Base-by-base conservation (phyloP, 2,888 invertebrate species). In the Phyto melanocephala region DNA sequence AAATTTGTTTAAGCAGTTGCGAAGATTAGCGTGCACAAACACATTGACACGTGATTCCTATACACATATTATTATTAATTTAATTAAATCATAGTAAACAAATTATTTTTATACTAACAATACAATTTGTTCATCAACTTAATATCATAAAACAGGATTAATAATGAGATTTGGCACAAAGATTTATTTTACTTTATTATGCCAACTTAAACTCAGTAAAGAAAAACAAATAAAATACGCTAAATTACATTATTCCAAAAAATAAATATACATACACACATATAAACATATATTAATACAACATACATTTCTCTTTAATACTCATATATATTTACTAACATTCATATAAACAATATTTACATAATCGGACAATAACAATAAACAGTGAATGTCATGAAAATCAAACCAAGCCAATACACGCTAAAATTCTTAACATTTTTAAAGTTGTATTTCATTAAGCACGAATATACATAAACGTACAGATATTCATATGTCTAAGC, bases 351-450 rank as follows among this genome's bases (percentile, higher is more conserved):
- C 10, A 54, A 1, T 33, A 81, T 81, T 81, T 71, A 72, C 76
- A 77, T 77, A 81, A 81, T 77, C 72, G 42, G 62, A 81, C 76
- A 77, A 81, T 81, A 77, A 77, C 76, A 76, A 77, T 81, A 81
- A 81, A 81, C 60, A 77, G 65, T 65, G 63, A 47, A 75, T 65
- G 63, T 80, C 63, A 77, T 77, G 72, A 72, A 77, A 81, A 68
- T 42, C 71, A 37, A 77, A 67, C 60, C 37, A 77, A 67, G 52
- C 37, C 60, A 76, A 70, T 67, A 67, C 65, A 67, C 50, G 67
- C 80, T 65, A 76, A 81, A 65, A 67, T 60, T 71, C 71, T 52
- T 60, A 71, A 81, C 65, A 62, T 54, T 76, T n/a, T 71, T 42
- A 72, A 77, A 72, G 67, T 76, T 71, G 67, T 76, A 81, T 81